A percentile compares a stretch with the other conserved stretches of the same genome.
Evolutionary conservation across 2,888 invertebrate species (phyloP).

Genomic region (Pedicia rivosa): DNA sequence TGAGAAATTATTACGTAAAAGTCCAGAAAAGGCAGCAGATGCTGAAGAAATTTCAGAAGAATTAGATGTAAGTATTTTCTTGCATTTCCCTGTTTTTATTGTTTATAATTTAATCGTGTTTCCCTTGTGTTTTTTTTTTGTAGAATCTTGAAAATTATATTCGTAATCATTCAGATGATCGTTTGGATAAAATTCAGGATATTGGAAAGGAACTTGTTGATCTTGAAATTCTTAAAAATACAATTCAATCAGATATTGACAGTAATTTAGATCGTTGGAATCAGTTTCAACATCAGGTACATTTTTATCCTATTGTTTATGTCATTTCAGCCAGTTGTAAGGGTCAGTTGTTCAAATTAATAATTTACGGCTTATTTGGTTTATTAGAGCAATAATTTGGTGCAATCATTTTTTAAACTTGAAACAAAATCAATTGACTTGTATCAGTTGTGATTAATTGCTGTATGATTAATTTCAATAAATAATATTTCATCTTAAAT

Average conservation of each 20-base stretch:
- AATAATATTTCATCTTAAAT: too few relatives aligned
- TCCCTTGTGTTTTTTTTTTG: slow-evolving; percentile 9
- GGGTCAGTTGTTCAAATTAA: too few relatives aligned
- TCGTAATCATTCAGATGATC: slow-evolving; percentile 53
- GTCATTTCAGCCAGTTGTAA: too few relatives aligned
- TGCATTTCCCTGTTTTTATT: background rate
- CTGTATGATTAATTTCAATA: too few relatives aligned
- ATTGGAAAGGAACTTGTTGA: slow-evolving; percentile 57
- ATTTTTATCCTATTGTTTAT: too few relatives aligned
- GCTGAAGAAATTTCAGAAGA: slow-evolving; percentile 87
- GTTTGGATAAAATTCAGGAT: slow-evolving; percentile 56
- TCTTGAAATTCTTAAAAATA: slow-evolving; percentile 55
- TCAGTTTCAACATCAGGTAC: slow-evolving; percentile 50
- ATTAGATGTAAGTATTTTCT: slow-evolving; percentile 48
- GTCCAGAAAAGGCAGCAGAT: slow-evolving; percentile 58
- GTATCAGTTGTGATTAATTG: too few relatives aligned
- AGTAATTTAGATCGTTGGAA: slow-evolving; percentile 46
- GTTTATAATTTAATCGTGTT: slow-evolving; percentile 1
- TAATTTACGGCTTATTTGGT: too few relatives aligned
- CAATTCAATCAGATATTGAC: slow-evolving; percentile 49
- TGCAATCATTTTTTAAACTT: too few relatives aligned
- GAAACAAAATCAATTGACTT: too few relatives aligned
- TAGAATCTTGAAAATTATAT: slow-evolving; percentile 74
- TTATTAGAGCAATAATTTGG: too few relatives aligned
- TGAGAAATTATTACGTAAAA: slow-evolving; percentile 54